These are phyloP conservation scores for Metopia argyrocephala DNA, from an alignment of 2,888 invertebrate species.

Conservation along the genomic window DNA sequence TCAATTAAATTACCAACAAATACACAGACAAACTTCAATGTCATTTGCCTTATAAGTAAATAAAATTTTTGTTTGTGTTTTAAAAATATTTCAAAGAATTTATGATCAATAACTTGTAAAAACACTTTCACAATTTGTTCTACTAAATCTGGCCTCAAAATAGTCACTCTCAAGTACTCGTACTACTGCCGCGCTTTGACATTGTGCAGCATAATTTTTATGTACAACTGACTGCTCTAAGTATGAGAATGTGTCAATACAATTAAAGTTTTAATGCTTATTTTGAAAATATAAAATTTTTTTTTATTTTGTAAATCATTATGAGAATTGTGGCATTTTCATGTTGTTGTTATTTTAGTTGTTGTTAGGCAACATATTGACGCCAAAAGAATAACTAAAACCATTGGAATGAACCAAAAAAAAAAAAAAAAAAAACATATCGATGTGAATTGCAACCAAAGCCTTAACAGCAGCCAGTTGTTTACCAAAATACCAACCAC, in stretches of 20 bases:
- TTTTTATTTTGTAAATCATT: background rate
- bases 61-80: background rate
- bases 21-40: constrained; percentile 45
- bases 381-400: constrained; percentile 44
- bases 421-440: background rate
- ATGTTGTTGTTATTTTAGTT: constrained; percentile 5
- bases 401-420: constrained; percentile 35
- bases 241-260: constrained; percentile 31
- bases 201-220: constrained; percentile 26
- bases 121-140: constrained; percentile 50
- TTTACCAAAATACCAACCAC: constrained; percentile 12
- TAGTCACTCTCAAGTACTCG: background rate
- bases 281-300: no score
- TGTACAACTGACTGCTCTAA: background rate
- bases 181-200: background rate
- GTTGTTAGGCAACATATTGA: constrained; percentile 38
- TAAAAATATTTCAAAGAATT: no score
- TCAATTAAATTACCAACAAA: constrained; percentile 19
- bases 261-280: constrained; percentile 39
- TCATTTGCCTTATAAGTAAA: constrained; percentile 47
- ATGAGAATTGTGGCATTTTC: background rate
- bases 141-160: background rate
- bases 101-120: constrained; percentile 30
- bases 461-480: background rate
- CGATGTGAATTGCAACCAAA: background rate